phyloP scores from a whole-genome alignment of 2,888 invertebrate genomes.

The Acrobasis repandana region DNA sequence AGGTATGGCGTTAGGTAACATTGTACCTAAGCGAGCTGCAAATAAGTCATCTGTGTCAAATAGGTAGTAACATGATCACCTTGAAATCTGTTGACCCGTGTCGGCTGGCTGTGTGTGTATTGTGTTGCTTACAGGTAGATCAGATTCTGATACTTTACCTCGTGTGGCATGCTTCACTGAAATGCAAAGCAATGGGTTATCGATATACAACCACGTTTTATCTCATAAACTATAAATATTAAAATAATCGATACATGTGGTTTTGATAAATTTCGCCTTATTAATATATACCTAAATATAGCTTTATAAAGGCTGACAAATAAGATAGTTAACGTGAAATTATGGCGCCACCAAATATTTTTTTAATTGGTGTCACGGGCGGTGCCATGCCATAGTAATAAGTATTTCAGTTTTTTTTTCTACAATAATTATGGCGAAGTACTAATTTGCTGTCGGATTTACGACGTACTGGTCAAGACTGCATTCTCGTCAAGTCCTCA shows the following conservation, averaged over 20 bases:
- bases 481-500: too few relatives aligned
- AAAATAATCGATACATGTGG: not conserved
- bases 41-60: constrained; percentile 37
- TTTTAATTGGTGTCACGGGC: too few relatives aligned
- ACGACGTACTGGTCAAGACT: too few relatives aligned
- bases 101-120: constrained; percentile 35
- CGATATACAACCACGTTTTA: not conserved
- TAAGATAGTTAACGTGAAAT: too few relatives aligned
- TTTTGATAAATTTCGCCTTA: too few relatives aligned
- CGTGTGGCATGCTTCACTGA: not conserved
- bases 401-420: too few relatives aligned
- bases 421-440: too few relatives aligned
- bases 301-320: too few relatives aligned
- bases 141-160: not conserved
- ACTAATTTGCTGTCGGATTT: too few relatives aligned
- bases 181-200: not conserved
- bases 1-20: constrained; percentile 19
- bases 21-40: constrained; percentile 28
- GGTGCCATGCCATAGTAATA: too few relatives aligned
- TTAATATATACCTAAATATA: too few relatives aligned
- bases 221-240: not conserved
- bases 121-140: constrained; percentile 12
- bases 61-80: constrained; percentile 66
- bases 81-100: constrained; percentile 68
- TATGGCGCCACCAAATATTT: too few relatives aligned